Conservation (phyloP, 1,140 invertebrate genomes). For the Latrodectus geometricus region DNA sequence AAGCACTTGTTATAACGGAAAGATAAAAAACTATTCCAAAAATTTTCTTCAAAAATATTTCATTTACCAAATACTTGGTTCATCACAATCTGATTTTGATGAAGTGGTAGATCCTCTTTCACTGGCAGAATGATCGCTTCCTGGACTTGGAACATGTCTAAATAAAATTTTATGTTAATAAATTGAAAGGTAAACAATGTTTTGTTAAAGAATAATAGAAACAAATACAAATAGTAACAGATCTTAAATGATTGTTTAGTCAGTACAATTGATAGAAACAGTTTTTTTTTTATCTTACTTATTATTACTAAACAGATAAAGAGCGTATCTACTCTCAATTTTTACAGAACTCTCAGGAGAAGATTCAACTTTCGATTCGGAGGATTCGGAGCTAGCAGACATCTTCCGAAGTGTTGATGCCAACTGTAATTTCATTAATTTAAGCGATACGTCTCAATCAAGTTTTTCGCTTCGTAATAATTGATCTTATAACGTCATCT, state of each 20-base stretch:
- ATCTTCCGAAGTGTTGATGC: conserved; percentile 21
- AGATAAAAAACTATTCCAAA: no score
- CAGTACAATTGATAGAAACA: neutral
- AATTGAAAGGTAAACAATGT: neutral
- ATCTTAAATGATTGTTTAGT: neutral
- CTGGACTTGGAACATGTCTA: conserved; percentile 23
- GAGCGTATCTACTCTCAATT: conserved; percentile 31
- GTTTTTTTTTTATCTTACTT: conserved; percentile 25
- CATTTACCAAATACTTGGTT: conserved; percentile 42
- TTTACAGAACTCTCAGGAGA: neutral
- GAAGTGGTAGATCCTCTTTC: conserved; percentile 1
- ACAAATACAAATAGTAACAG: neutral
- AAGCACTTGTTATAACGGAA: no score
- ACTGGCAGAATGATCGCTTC: neutral
- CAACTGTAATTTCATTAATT: neutral
- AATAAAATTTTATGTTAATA: neutral
- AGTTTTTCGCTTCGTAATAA: neutral
- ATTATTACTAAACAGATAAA: conserved; percentile 46
- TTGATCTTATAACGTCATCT: neutral
- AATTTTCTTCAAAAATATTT: no score
- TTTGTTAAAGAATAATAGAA: neutral
- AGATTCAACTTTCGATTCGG: conserved; percentile 19
- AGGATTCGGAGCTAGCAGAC: conserved; percentile 51
- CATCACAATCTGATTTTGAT: conserved; percentile 20
- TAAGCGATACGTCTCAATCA: no score